phyloP scores from a whole-genome alignment of 2,888 invertebrate genomes.

The Drosophila affinis region DNA sequence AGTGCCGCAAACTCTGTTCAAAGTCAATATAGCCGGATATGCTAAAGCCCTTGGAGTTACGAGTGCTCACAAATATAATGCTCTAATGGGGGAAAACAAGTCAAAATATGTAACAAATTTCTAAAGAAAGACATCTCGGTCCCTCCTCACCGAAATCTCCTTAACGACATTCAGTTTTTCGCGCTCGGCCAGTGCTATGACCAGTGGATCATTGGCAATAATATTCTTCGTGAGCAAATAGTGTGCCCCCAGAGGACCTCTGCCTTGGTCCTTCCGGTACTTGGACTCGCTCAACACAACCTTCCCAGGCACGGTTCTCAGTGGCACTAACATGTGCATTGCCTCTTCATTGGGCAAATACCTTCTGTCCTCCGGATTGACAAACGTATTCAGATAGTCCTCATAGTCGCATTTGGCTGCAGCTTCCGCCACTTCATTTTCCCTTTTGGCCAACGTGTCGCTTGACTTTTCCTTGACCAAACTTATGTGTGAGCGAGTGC shows the following conservation, averaged over 20 bases:
- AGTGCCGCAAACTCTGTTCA: slow-evolving; percentile 25
- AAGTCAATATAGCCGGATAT: slow-evolving; percentile 39
- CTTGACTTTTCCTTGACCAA: background rate
- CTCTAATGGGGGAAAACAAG: slow-evolving; percentile 16
- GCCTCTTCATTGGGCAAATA: slow-evolving; percentile 5
- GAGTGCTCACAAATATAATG: slow-evolving; percentile 33
- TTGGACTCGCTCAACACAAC: slow-evolving; percentile 9
- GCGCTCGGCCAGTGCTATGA: slow-evolving; percentile 14
- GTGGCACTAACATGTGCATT: slow-evolving; percentile 3
- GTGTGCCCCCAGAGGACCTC: background rate
- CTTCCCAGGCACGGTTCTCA: background rate
- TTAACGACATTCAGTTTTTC: slow-evolving; percentile 15
- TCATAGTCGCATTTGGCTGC: background rate
- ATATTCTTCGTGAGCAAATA: background rate
- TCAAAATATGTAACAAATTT: background rate
- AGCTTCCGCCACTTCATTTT: background rate
- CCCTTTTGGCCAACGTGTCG: background rate
- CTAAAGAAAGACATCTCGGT: too few relatives aligned
- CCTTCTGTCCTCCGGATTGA: slow-evolving; percentile 9
- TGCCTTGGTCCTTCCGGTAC: background rate
- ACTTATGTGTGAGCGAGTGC: background rate
- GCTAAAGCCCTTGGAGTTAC: slow-evolving; percentile 21
- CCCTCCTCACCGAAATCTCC: slow-evolving; percentile 21
- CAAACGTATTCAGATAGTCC: slow-evolving; percentile 18
- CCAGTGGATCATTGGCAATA: slow-evolving; percentile 14